A percentile compares a stretch with the other conserved stretches of the same genome.
Conservation (phyloP, 2,888 invertebrate species). For the Drosophila paranaensis region DNA sequence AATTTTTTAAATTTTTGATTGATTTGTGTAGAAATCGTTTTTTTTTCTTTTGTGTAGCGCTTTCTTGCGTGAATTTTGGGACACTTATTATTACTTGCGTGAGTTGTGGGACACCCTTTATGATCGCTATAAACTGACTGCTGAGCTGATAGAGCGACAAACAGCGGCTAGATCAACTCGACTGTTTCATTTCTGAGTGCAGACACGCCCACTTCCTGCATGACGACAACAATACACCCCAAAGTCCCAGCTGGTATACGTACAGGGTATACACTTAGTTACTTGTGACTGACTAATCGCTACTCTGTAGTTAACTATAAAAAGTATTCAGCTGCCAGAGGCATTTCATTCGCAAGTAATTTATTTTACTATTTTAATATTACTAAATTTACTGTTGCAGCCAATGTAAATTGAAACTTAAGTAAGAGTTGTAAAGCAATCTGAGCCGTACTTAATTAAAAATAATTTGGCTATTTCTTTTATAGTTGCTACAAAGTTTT, state of each 20-base stretch:
- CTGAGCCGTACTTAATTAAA: not conserved
- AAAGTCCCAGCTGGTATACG: accelerated
- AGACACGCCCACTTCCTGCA: not conserved
- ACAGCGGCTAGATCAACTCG: not conserved
- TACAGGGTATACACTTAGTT: not conserved
- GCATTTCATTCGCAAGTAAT: not conserved
- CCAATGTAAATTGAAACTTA: not conserved
- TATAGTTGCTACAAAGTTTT: not conserved
- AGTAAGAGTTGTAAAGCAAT: not conserved
- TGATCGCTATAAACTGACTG: not conserved
- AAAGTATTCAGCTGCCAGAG: not conserved
- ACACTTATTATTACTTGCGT: too few species aligned
- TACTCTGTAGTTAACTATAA: not conserved
- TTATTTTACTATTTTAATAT: not conserved
- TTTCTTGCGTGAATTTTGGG: too few species aligned
- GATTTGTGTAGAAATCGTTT: too few species aligned
- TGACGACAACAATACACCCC: not conserved
- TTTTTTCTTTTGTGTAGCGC: too few species aligned
- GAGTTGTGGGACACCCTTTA: too few species aligned
- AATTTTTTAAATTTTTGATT: too few species aligned
- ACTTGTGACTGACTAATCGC: not conserved
- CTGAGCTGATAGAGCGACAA: not conserved
- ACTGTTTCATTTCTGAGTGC: too few species aligned
- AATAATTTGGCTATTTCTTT: not conserved
- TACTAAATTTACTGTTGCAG: too few species aligned